phyloP scores from a whole-genome alignment of 2,888 invertebrate genomes.

The Byasa hedistus region DNA sequence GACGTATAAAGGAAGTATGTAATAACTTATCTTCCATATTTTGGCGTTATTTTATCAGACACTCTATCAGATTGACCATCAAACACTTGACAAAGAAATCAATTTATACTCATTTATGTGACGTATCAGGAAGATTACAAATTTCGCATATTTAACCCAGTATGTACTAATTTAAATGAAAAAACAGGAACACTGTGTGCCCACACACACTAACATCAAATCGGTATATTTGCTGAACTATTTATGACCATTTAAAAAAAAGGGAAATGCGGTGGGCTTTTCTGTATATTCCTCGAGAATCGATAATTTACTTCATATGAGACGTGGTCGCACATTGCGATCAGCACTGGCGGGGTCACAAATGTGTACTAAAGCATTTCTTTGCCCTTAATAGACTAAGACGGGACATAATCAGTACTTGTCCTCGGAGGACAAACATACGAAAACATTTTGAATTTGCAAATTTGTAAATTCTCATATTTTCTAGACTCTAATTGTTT shows the following conservation, averaged over 20 bases:
- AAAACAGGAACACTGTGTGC: not conserved
- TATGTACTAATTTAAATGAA: not conserved
- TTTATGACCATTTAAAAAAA: not conserved
- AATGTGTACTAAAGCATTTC: too few relatives aligned
- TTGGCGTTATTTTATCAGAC: slow-evolving; percentile 45
- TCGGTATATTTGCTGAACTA: not conserved
- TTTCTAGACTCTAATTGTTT: too few relatives aligned
- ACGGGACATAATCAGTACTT: too few relatives aligned
- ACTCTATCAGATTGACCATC: slow-evolving; percentile 59
- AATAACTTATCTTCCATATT: not conserved
- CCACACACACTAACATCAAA: not conserved
- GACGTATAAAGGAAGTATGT: not conserved
- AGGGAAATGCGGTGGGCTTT: not conserved
- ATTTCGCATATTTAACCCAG: not conserved
- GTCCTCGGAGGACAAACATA: too few relatives aligned
- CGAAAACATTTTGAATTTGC: too few relatives aligned
- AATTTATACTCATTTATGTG: not conserved
- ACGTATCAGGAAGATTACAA: not conserved
- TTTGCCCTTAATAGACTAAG: too few relatives aligned
- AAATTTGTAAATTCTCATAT: too few relatives aligned
- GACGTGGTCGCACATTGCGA: too few relatives aligned
- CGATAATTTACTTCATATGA: too few relatives aligned
- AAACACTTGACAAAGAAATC: not conserved
- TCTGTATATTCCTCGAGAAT: not conserved
- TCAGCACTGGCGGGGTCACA: too few relatives aligned